A percentile compares a stretch with the other conserved stretches of the same genome.
phyloP scores from a whole-genome alignment of 2,113 vertebrate genomes.

The Triplophysa dalaica region DNA sequence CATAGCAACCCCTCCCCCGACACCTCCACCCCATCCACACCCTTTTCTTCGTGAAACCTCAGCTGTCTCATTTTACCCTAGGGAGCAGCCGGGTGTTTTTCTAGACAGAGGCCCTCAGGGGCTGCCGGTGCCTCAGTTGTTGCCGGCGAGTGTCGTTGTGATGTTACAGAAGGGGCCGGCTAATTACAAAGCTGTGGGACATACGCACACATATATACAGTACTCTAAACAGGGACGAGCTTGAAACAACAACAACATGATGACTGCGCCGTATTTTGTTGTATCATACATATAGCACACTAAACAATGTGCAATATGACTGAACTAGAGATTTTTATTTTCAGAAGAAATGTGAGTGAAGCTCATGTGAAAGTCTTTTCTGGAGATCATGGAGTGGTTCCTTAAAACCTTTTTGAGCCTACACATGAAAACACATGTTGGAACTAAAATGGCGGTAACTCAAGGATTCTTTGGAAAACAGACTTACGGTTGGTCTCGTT shows the following conservation, averaged over 20 bases:
- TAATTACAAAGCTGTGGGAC: conserved; percentile 41
- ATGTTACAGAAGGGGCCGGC: conserved; percentile 24
- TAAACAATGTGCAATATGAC: background rate
- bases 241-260: conserved; percentile 42
- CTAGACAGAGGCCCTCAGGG: conserved; percentile 16
- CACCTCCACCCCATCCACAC: conserved; percentile 35
- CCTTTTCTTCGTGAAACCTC: conserved; percentile 2
- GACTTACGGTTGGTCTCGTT: too few relatives aligned
- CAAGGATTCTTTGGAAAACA: too few relatives aligned
- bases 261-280: background rate
- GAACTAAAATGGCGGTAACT: too few relatives aligned
- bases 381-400: too few relatives aligned
- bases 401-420: too few relatives aligned
- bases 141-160: conserved; percentile 18
- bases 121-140: conserved; percentile 34
- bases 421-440: too few relatives aligned
- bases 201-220: background rate
- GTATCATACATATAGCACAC: background rate
- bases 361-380: too few relatives aligned
- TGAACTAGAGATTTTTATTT: too few relatives aligned
- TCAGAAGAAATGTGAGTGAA: too few relatives aligned
- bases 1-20: conserved; percentile 45
- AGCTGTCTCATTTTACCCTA: conserved; percentile 25
- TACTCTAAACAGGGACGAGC: conserved; percentile 9
- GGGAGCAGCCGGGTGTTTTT: conserved; percentile 16